These are phyloP conservation scores for Leptarthrus brevirostris DNA, from an alignment of 2,888 invertebrate genomes.

Conservation along the genomic window DNA sequence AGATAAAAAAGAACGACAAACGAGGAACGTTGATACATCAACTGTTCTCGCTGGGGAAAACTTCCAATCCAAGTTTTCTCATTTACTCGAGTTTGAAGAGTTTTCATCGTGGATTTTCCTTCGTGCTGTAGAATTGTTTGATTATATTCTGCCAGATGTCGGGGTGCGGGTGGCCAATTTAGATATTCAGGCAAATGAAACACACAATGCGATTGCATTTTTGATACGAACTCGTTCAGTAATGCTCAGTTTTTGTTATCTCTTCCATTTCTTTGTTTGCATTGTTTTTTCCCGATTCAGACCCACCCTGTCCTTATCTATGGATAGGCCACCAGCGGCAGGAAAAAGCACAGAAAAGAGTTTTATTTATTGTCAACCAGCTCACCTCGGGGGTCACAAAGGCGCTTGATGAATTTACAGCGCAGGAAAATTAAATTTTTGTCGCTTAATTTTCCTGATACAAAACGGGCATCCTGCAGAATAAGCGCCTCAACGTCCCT, in stretches of 20 bases:
- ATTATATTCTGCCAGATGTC: constrained; percentile 23
- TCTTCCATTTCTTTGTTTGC: background rate
- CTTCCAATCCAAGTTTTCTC: constrained; percentile 44
- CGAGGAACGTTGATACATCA: background rate
- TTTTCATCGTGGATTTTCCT: constrained; percentile 27
- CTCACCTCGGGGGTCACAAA: background rate
- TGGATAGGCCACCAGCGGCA: background rate
- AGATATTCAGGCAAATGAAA: constrained; percentile 39
- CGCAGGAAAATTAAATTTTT: constrained; percentile 37
- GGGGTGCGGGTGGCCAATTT: background rate
- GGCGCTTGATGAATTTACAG: constrained; percentile 3
- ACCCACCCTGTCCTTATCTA: background rate
- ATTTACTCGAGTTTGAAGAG: constrained; percentile 25
- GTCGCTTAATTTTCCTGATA: constrained; percentile 10
- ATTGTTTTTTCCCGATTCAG: background rate
- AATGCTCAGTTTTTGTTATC: constrained; percentile 33
- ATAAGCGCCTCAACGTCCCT: constrained; percentile 6
- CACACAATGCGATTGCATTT: constrained; percentile 38
- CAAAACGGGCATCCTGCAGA: background rate
- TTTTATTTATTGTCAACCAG: constrained; percentile 26
- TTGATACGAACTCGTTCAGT: constrained; percentile 34
- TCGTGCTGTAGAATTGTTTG: constrained; percentile 23
- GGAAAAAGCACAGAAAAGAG: background rate
- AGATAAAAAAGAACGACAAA: constrained; percentile 27
- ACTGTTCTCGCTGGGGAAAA: constrained; percentile 32